Percentiles rank a stretch among this genome's conserved stretches.
Evolutionary conservation across 2,113 vertebrate genomes (phyloP).

Genomic region (Zosterops borbonicus): DNA sequence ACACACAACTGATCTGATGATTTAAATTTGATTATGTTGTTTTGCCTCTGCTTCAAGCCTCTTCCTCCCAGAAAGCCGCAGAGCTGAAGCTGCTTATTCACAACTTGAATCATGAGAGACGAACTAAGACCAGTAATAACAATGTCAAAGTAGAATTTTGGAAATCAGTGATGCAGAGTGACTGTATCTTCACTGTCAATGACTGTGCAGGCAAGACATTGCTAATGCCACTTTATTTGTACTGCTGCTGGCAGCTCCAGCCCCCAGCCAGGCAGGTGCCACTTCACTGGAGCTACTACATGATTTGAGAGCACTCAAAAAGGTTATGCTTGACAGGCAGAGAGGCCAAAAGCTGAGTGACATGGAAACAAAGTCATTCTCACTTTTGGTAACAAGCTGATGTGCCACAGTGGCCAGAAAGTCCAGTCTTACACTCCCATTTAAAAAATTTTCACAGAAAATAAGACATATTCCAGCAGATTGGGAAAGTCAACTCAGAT

Average conservation of each 20-base stretch:
- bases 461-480: neutral
- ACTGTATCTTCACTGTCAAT: neutral
- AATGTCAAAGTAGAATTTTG: neutral
- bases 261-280: neutral
- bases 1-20: neutral
- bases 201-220: neutral
- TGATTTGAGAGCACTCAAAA: neutral
- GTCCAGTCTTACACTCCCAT: neutral
- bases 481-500: neutral
- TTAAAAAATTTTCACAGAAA: neutral
- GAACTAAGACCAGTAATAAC: neutral
- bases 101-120: neutral
- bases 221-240: neutral
- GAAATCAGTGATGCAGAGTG: neutral
- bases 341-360: neutral
- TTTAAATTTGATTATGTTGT: neutral
- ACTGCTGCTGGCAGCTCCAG: neutral
- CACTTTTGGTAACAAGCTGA: neutral
- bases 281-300: neutral
- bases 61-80: neutral
- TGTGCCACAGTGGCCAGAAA: rapidly evolving
- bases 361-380: neutral
- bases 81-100: neutral
- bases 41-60: neutral
- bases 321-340: neutral